Base-by-base conservation (phyloP, 2,888 invertebrate genomes). In the Deroplatys truncata region DNA sequence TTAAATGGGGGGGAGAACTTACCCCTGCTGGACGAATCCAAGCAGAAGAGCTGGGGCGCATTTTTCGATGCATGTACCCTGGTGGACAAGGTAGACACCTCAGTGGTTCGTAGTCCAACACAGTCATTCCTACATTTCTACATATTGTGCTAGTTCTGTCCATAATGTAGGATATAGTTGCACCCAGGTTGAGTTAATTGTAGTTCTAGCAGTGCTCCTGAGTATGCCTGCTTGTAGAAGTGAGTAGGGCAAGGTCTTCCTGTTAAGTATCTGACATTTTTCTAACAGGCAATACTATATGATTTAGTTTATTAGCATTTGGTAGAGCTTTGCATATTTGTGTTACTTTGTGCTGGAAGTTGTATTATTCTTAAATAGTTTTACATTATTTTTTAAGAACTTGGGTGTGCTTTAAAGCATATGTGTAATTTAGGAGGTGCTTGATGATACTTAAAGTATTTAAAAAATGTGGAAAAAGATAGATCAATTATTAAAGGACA, bases 1-100 rank as follows among this genome's bases (percentile, higher is more conserved):
- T 99, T 91, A 99, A 99, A 94, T 99, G 99, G 99, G 99, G 99
- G 91, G 99, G 99, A 85, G 99, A 99, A 94, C 94, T 99, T 92
- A 99, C 99, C 13, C 99, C 99, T 0, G 99, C 99, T 2, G 99
- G 99, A 5, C 96, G 98, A 91, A 98, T 98, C 90, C 99, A 99
- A 94, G 99, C 99, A 0, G 99, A 99, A 94, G 98, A 99, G 94
- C 94, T 99, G 91, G 99, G 99, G 84, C 96, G 99, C 92, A 98
- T 99, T 93, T 99, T 99, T 95, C 97, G 99, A 91, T 99, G 99
- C 95, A 98, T 99, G 97, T 99, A 99, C 94, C 99, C 99, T 20
- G 99, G 99, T 89, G 99, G 99, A 91, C 98, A 98, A 96, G 98
- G 98, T 93, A 96, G 97, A 92, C 97, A 97, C 91, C 96, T 96